phyloP scores from a whole-genome alignment of 2,797 vertebrate genomes.

The Ispidina picta region DNA sequence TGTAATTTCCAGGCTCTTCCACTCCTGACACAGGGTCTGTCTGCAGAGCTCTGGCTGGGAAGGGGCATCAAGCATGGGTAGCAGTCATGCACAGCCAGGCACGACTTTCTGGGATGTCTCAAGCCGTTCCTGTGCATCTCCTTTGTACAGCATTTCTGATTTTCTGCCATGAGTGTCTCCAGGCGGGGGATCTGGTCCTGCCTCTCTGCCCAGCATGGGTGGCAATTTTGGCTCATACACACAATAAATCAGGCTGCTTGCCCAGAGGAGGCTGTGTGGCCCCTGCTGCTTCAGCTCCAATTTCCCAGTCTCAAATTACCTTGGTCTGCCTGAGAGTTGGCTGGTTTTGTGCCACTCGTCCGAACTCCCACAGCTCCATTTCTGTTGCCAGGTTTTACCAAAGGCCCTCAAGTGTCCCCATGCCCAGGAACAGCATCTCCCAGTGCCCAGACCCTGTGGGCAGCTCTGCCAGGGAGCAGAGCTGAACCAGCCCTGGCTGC shows the following conservation, averaged over 20 bases:
- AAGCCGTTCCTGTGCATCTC: neutral
- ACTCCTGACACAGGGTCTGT: neutral
- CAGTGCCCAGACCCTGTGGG: rapidly evolving
- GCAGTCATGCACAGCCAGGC: neutral
- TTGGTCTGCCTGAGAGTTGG: neutral
- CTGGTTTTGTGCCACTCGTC: neutral
- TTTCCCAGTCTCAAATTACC: constrained; percentile 21
- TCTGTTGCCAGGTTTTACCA: neutral
- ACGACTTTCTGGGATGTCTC: neutral
- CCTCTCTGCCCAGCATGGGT: constrained; percentile 28
- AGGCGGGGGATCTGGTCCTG: neutral
- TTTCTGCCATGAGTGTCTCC: neutral
- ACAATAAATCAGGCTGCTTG: constrained; percentile 58
- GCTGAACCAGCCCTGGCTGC: neutral
- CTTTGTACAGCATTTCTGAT: neutral
- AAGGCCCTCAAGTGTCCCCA: rapidly evolving
- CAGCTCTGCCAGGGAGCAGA: neutral
- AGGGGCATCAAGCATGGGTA: rapidly evolving
- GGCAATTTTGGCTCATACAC: neutral
- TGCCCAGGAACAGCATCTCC: neutral
- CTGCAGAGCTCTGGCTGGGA: neutral
- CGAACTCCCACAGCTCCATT: neutral
- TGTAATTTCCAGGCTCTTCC: neutral
- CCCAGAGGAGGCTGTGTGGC: neutral
- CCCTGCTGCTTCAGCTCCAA: constrained; percentile 14